Percentiles rank a stretch among this genome's conserved stretches.
Evolutionary conservation across 2,797 vertebrate genomes (phyloP).

Genomic region (Euthynnus affinis): DNA sequence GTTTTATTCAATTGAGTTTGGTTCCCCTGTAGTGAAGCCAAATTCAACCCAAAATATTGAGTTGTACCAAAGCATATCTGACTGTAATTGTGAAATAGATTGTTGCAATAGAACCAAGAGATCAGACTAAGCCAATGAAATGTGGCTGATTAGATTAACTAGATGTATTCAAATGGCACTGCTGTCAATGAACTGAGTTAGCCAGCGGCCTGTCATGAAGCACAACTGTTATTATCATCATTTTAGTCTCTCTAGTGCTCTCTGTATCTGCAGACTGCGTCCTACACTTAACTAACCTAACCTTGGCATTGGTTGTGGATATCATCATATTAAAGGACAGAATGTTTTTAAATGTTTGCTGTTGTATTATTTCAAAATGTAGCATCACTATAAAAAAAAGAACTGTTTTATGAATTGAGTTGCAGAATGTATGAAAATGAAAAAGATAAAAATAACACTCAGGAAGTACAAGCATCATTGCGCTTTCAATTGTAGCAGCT

Average conservation of each 20-base stretch:
- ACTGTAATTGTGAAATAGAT: constrained; percentile 62
- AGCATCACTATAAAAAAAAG: constrained; percentile 8
- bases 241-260: constrained; percentile 24
- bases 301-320: neutral
- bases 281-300: constrained; percentile 35
- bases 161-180: constrained; percentile 56
- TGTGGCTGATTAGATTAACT: constrained; percentile 62
- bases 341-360: constrained; percentile 23
- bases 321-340: neutral
- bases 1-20: constrained; percentile 59
- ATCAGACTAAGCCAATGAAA: constrained; percentile 64
- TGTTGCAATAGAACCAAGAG: constrained; percentile 36
- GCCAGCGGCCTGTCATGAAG: constrained; percentile 43
- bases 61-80: constrained; percentile 44
- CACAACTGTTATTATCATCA: constrained; percentile 45
- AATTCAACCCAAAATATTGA: constrained; percentile 42
- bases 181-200: constrained; percentile 49
- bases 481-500: constrained; percentile 50
- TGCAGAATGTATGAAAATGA: constrained; percentile 19
- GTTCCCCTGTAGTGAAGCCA: constrained; percentile 37
- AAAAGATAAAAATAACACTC: constrained; percentile 31
- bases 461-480: constrained; percentile 42
- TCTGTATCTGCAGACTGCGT: neutral
- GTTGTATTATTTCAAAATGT: constrained; percentile 15
- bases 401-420: neutral